Conservation (phyloP, 1,140 invertebrate species). For the Trinorchestia longiramus region DNA sequence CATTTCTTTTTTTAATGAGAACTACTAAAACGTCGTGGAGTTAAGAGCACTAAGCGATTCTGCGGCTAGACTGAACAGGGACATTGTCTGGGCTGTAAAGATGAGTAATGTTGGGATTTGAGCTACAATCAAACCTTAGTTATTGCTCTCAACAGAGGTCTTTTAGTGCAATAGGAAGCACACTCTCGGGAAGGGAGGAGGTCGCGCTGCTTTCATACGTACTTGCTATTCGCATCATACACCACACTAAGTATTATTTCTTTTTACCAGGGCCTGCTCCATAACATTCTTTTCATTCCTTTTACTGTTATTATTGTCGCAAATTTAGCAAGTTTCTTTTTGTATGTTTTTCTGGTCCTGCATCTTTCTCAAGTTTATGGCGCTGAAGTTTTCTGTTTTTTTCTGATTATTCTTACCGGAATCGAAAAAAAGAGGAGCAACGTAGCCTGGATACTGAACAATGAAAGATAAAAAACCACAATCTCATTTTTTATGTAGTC, state of each 20-base stretch:
- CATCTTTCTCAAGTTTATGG: background rate
- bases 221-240: background rate
- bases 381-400: background rate
- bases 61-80: background rate
- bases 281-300: background rate
- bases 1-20: background rate
- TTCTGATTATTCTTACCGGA: background rate
- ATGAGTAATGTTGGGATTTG: background rate
- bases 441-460: background rate
- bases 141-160: background rate
- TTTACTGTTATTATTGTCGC: background rate
- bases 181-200: background rate
- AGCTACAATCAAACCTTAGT: background rate
- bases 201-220: background rate
- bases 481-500: background rate
- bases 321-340: background rate
- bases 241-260: background rate
- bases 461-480: background rate
- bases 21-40: background rate
- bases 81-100: background rate
- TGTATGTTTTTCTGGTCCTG: background rate
- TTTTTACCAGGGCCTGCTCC: background rate
- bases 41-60: background rate
- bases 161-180: slow-evolving; percentile 8
- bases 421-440: background rate